These are phyloP conservation scores for Musca domestica DNA, from an alignment of 1,140 invertebrate species.

Conservation along the genomic window DNA sequence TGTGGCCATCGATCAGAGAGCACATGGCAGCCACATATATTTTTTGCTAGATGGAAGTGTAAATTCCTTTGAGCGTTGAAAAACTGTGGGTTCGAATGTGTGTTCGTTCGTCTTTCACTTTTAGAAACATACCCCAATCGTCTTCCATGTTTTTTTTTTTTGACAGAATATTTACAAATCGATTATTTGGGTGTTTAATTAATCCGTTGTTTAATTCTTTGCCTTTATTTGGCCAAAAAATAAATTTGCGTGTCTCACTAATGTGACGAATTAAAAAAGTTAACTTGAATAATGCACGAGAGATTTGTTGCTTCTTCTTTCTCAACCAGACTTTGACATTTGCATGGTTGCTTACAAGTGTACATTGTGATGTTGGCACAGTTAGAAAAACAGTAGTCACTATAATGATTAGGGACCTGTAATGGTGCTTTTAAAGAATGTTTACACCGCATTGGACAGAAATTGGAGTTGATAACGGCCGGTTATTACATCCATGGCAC, in stretches of 20 bases:
- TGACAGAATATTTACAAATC: not conserved
- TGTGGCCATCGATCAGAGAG: not conserved
- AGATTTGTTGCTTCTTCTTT: constrained; percentile 14
- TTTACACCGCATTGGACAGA: no score
- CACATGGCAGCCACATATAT: constrained; percentile 15
- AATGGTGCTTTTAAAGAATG: no score
- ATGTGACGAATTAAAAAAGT: constrained; percentile 15
- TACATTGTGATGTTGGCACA: no score
- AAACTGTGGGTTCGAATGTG: not conserved
- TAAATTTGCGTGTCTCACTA: not conserved
- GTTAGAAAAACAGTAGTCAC: no score
- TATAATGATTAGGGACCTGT: no score
- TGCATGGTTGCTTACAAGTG: no score
- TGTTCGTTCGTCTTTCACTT: not conserved
- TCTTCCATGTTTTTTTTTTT: constrained; percentile 39
- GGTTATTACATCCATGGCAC: no score
- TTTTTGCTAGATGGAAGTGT: constrained; percentile 7
- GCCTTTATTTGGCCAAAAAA: constrained; percentile 18
- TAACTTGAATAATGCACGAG: constrained; percentile 15
- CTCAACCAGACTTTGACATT: no score
- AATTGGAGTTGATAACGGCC: no score
- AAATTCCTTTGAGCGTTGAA: constrained; percentile 15
- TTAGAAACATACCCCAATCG: constrained; percentile 48
- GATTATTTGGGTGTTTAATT: not conserved
- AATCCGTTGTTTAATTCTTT: not conserved